phyloP scores from a whole-genome alignment of 2,888 invertebrate genomes.

The Agonopterix alstromeriana region DNA sequence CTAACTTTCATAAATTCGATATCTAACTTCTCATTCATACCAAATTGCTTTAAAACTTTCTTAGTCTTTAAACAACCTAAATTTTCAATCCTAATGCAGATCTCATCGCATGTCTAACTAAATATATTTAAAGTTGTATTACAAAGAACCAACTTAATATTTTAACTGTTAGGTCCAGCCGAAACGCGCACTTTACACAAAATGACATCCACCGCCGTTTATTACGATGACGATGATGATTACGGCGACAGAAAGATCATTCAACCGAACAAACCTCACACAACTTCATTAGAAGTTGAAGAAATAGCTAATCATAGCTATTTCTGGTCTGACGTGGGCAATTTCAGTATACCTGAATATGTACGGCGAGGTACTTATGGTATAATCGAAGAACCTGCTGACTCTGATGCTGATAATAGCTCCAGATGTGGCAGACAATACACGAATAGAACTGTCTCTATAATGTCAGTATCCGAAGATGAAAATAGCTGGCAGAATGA shows the following conservation, averaged over 20 bases:
- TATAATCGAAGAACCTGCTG: constrained; percentile 71
- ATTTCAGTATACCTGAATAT: constrained; percentile 61
- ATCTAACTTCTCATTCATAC: constrained; percentile 9
- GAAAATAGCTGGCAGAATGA: constrained; percentile 76
- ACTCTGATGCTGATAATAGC: constrained; percentile 69
- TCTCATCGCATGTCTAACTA: constrained; percentile 37
- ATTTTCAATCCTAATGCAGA: constrained; percentile 26
- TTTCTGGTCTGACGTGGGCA: constrained; percentile 71
- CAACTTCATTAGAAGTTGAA: constrained; percentile 75
- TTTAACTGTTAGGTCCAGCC: constrained; percentile 79
- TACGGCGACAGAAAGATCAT: constrained; percentile 49
- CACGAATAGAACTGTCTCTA: constrained; percentile 77
- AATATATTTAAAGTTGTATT: constrained; percentile 22
- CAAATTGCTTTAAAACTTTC: constrained; percentile 10
- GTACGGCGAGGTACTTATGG: constrained; percentile 62
- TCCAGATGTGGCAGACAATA: constrained; percentile 40
- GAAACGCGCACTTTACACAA: constrained; percentile 81
- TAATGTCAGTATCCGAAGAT: constrained; percentile 81
- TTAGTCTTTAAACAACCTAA: constrained; percentile 13
- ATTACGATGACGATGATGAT: constrained; percentile 72
- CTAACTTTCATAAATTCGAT: constrained; percentile 26
- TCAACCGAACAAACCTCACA: constrained; percentile 65
- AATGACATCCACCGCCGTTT: constrained; percentile 78
- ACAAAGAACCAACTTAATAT: constrained; percentile 51
- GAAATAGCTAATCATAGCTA: constrained; percentile 79